phyloP scores from a whole-genome alignment of 2,888 invertebrate genomes.

The Drosophila stalkeri region DNA sequence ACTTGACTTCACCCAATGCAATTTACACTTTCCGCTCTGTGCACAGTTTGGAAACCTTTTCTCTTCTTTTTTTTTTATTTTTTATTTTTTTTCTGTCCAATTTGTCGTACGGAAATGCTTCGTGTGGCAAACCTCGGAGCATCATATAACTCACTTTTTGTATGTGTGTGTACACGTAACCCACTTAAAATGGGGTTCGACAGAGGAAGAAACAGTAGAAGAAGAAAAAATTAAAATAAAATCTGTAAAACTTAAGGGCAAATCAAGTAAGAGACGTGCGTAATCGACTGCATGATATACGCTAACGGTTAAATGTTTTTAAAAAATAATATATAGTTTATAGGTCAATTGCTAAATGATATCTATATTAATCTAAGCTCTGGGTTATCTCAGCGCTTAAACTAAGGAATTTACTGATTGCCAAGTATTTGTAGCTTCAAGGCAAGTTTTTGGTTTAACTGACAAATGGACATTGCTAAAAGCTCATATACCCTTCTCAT shows the following conservation, averaged over 20 bases:
- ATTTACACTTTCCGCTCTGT: conserved; percentile 55
- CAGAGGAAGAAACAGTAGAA: conserved; percentile 28
- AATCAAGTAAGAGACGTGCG: neutral
- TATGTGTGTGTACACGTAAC: conserved; percentile 41
- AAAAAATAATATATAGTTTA: neutral
- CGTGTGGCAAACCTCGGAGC: conserved; percentile 48
- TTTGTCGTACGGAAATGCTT: conserved; percentile 64
- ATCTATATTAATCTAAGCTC: neutral
- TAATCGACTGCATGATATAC: neutral
- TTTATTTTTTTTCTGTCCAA: conserved; percentile 53
- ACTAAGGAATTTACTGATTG: too few relatives aligned
- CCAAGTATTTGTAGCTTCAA: too few relatives aligned
- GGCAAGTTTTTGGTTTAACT: neutral
- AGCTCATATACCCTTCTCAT: neutral
- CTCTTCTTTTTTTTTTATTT: conserved; percentile 12
- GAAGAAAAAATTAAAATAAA: conserved; percentile 61
- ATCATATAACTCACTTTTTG: conserved; percentile 63
- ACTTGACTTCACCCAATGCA: conserved; percentile 47
- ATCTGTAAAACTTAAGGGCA: conserved; percentile 55
- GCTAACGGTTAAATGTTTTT: neutral
- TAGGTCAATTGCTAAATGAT: neutral
- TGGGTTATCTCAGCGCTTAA: neutral
- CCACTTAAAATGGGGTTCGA: conserved; percentile 38
- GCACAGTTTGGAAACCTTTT: conserved; percentile 48
- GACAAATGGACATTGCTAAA: neutral